Evolutionary conservation across 2,797 vertebrate genomes (phyloP), one percentile per base, ranked within the genome.

Genomic region (Melanotaenia parkinsoni): DNA sequence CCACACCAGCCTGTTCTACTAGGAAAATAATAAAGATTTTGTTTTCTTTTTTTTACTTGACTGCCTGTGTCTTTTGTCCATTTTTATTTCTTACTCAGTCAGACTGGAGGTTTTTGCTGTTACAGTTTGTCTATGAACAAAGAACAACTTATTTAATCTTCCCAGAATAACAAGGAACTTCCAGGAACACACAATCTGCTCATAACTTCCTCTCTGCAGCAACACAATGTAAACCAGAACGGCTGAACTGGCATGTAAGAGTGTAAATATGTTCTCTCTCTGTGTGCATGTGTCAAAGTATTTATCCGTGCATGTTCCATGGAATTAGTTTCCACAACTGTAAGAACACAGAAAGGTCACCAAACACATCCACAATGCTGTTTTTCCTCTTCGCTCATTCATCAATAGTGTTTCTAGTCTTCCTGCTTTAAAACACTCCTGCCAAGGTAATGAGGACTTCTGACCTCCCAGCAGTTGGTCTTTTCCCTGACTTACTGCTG

Each of bases 1-100:
- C 67, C 62, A 72, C 71, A 79, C 80, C 69, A 80, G 70, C 81
- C 83, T 89, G 83, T 82, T 93, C 87, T 93, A 92, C 63, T 88
- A 90, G 91, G 90, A 89, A 91, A 91, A 89, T 80, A 92, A 93
- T 90, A 92, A 93, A 92, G 71, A 72, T 84, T 86, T 90, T 88
- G 72, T 80, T 88, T 86, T 91, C 72, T 85, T 93, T 94, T 93
- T 90, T 85, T 93, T 94, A 94, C 79, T 86, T 65, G 79, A 91
- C 76, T 86, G 20, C 67, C 51, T 64, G 72, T 83, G 79, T 91
- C 33, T 79, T 78, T 86, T 79, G 76, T 89, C 45, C 81, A 0
- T 69, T n/a, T 83, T 70, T 72, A 61, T 26, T n/a, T 30, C 9
- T 18, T n/a, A 6, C 45, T 47, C 20, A 45, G 43, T 43, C 5